phyloP scores from a whole-genome alignment of 2,113 vertebrate genomes.

The Paradoxurus hermaphroditus region DNA sequence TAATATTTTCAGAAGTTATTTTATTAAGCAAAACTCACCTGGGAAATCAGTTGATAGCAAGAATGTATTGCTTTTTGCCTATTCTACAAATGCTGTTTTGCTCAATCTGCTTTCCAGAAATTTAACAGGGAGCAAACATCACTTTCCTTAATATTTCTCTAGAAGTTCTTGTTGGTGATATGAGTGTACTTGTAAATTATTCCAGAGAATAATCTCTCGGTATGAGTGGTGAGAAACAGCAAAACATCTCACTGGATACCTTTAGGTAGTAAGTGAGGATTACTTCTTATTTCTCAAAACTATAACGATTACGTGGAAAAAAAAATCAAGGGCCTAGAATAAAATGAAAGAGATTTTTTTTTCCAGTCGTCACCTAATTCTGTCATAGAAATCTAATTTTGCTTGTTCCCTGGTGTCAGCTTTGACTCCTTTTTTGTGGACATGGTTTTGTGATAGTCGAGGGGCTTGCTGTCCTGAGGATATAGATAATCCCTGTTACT shows the following conservation, averaged over 20 bases:
- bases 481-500: background rate
- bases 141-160: background rate
- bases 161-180: background rate
- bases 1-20: background rate
- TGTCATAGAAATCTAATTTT: background rate
- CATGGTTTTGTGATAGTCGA: background rate
- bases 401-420: background rate
- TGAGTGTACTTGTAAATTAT: background rate
- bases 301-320: background rate
- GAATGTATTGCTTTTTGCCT: background rate
- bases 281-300: background rate
- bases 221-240: background rate
- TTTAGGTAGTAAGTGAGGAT: background rate
- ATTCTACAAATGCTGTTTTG: background rate
- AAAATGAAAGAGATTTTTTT: background rate
- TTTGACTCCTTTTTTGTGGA: background rate
- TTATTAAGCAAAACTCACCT: background rate
- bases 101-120: background rate
- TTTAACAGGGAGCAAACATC: background rate
- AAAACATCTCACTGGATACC: background rate
- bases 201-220: background rate
- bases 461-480: background rate
- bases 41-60: background rate
- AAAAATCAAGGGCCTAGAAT: background rate
- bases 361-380: background rate